A percentile compares a stretch with the other conserved stretches of the same genome.
Evolutionary conservation across 1,140 invertebrate genomes (phyloP).

Genomic region (Tetragnatha versicolor): DNA sequence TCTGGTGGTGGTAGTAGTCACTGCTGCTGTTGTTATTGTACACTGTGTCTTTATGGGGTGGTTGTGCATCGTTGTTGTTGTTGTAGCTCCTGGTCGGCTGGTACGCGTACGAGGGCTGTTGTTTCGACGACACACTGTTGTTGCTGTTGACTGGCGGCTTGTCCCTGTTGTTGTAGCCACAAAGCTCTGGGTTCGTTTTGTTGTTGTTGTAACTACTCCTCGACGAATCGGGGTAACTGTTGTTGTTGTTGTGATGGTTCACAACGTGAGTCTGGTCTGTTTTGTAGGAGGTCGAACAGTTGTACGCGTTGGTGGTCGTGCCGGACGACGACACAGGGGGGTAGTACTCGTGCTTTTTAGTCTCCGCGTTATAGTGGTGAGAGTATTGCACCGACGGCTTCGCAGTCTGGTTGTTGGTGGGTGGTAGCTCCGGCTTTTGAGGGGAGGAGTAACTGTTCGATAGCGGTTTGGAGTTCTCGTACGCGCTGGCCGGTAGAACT

Average conservation of each 20-base stretch:
- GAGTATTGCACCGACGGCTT: conserved; percentile 34
- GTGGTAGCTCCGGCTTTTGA: not conserved
- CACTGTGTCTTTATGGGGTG: not conserved
- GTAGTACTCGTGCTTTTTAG: conserved; percentile 35
- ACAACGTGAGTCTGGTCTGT: conserved; percentile 18
- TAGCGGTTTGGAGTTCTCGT: conserved; percentile 36
- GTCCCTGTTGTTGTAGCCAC: conserved; percentile 5
- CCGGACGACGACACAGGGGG: not conserved
- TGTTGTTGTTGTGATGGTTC: conserved; percentile 19
- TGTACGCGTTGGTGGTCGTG: conserved; percentile 17
- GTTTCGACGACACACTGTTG: not conserved
- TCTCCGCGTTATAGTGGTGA: conserved; percentile 25
- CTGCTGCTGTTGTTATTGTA: not conserved
- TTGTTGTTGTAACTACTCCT: too few species aligned
- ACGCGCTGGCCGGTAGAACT: conserved; percentile 44
- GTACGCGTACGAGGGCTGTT: conserved; percentile 21
- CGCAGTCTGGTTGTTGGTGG: not conserved
- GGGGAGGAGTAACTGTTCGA: conserved; percentile 22
- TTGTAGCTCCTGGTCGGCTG: conserved; percentile 1
- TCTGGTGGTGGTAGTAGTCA: conserved; percentile 37
- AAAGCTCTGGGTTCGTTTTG: conserved; percentile 3
- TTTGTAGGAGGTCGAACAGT: conserved; percentile 33
- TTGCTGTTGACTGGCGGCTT: not conserved
- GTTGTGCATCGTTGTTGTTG: not conserved
- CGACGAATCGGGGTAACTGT: not conserved